Evolutionary conservation across 2,797 vertebrate genomes (phyloP), one percentile per base, ranked within the genome.

Genomic region (Pangasius mekongensis): DNA sequence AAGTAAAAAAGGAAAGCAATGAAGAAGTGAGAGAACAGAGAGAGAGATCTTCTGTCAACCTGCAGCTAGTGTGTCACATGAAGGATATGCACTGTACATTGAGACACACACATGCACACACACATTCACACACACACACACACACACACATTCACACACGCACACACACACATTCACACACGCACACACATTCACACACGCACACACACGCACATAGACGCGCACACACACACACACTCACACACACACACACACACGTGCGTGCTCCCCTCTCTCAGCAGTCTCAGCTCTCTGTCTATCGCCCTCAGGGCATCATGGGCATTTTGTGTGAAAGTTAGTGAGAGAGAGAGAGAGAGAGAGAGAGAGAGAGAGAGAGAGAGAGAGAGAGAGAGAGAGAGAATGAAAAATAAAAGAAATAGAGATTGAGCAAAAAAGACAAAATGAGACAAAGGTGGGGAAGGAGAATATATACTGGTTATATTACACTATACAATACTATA

Each of bases 221-320:
- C n/a, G n/a, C n/a, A 52, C 13, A 49, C 24, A 52, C 43, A 81
- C 52, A 58, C 33, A 81, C 78, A 81, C 52, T 36, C 54, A 80
- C 77, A 80, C 77, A 81, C 77, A 81, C 80, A 60, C 56, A 84
- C 43, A 84, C 24, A 69, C 82, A 69, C 83, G 18, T 67, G 82
- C 16, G 2, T 66, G 33, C 33, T 64, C 22, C 39, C 33, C 64
- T 52, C 27, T 36, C 83, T 49, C 66, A 85, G 83, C 66, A 36
- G 64, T 84, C 83, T 52, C 43, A 33, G 47, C 62, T 84, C 43
- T 66, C 47, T 84, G 18, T 47, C 5, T 33, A 10, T 71, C 52
- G 20, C 74, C 49, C 47, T 69, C 30, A 11, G 39, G 83, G 83
- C 64, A 84, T 71, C 83, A 69, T 71, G 83, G 47, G 83, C 20